A percentile compares a stretch with the other conserved stretches of the same genome.
phyloP scores from a whole-genome alignment of 2,797 vertebrate species.

The Pteropus rufus region DNA sequence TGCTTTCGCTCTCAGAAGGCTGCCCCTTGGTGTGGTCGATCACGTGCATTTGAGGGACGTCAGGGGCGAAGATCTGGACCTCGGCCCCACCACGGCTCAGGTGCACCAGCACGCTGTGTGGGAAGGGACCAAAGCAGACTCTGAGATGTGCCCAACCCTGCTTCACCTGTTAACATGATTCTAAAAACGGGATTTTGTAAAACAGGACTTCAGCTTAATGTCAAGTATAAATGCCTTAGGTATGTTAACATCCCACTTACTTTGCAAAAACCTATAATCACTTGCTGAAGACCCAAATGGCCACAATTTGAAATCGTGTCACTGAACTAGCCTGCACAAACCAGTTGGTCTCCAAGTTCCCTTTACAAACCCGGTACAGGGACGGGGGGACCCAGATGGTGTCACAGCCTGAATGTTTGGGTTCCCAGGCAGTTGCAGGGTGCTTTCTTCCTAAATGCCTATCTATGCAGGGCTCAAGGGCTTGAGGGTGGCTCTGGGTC shows the following conservation, averaged over 20 bases:
- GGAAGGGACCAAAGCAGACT: accelerated
- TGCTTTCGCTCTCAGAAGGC: constrained; percentile 83
- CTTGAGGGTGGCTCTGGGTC: not conserved
- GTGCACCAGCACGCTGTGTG: constrained; percentile 87
- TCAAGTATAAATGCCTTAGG: accelerated
- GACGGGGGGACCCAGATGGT: accelerated
- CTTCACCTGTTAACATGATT: accelerated
- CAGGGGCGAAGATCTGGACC: constrained; percentile 90
- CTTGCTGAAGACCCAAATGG: not conserved
- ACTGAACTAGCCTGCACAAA: too few species aligned
- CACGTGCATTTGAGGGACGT: constrained; percentile 89
- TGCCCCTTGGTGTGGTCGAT: constrained; percentile 89
- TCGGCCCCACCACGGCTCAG: constrained; percentile 88
- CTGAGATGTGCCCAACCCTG: accelerated
- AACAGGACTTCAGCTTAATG: accelerated
- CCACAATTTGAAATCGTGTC: not conserved
- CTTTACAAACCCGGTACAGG: not conserved
- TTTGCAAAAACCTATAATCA: not conserved
- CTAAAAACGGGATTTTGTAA: not conserved
- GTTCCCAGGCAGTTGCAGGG: not conserved
- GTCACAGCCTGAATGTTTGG: not conserved
- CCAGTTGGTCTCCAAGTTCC: not conserved
- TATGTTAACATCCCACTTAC: accelerated
- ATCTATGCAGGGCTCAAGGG: accelerated
- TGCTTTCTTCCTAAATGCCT: accelerated